These are phyloP conservation scores for Gyrodactylus bullatarudis DNA, from an alignment of 1,140 invertebrate species.

Conservation along the genomic window DNA sequence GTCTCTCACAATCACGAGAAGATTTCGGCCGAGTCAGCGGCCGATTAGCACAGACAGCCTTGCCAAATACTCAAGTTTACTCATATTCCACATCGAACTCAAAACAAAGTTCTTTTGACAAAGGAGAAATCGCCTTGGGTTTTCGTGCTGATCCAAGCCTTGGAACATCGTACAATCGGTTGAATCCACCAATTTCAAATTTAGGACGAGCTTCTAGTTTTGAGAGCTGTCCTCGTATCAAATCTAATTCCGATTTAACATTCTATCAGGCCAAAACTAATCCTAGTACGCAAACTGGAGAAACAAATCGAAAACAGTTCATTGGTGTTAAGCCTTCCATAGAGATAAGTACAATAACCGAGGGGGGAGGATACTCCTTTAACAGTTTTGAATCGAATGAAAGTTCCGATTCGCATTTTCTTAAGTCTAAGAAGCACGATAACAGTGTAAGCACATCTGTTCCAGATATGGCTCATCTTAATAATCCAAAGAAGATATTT, in stretches of 20 bases:
- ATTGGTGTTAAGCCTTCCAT: not conserved
- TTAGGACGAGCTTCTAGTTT: not conserved
- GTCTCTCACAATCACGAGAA: not conserved
- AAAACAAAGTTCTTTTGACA: not conserved
- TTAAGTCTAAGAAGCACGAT: not conserved
- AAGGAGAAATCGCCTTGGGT: not conserved
- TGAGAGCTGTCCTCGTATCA: not conserved
- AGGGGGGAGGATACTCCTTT: not conserved
- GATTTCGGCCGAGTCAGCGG: not conserved
- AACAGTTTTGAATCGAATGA: not conserved
- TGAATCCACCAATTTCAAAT: not conserved
- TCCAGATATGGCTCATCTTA: not conserved
- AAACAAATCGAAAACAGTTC: not conserved
- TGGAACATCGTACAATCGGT: not conserved
- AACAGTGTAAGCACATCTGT: not conserved
- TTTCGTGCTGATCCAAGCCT: not conserved
- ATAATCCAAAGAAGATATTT: too few relatives aligned
- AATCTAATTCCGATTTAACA: not conserved
- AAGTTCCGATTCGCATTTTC: not conserved
- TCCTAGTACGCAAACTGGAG: not conserved
- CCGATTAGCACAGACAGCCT: not conserved
- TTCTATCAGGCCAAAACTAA: not conserved
- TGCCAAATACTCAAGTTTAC: not conserved
- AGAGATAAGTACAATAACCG: not conserved
- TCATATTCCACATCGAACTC: not conserved